phyloP scores from a whole-genome alignment of 2,888 invertebrate species.

The Agrotis puta region DNA sequence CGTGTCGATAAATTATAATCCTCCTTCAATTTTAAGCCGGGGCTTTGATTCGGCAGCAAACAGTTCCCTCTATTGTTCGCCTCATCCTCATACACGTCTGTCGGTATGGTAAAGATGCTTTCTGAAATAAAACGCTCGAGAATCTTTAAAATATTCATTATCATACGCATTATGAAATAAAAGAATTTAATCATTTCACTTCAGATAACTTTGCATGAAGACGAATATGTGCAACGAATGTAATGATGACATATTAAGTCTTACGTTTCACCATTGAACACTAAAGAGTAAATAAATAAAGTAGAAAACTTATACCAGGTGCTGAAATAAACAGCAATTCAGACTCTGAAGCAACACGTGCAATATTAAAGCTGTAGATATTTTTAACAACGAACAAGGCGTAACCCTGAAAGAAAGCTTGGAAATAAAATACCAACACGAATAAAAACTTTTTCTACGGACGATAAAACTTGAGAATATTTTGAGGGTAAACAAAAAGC shows the following conservation, averaged over 20 bases:
- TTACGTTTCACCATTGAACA: no score
- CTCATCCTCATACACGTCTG: slow-evolving; percentile 18
- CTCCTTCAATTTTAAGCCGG: slow-evolving; percentile 61
- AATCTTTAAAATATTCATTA: slow-evolving; percentile 28
- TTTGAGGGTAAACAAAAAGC: slow-evolving; percentile 70
- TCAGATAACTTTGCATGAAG: slow-evolving; percentile 45
- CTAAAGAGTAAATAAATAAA: no score
- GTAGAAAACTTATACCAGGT: not conserved
- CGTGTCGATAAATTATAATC: slow-evolving; percentile 65
- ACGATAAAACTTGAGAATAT: slow-evolving; percentile 64
- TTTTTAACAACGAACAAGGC: slow-evolving; percentile 34
- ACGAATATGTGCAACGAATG: not conserved
- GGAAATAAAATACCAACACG: slow-evolving; percentile 58
- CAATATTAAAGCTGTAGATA: slow-evolving; percentile 22
- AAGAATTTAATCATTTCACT: slow-evolving; percentile 26
- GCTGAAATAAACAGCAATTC: slow-evolving; percentile 5
- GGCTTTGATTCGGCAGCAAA: slow-evolving; percentile 49
- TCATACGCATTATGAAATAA: slow-evolving; percentile 2
- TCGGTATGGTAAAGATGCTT: slow-evolving; percentile 15
- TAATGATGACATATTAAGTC: no score
- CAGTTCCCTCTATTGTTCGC: slow-evolving; percentile 43
- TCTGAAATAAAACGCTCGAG: slow-evolving; percentile 15
- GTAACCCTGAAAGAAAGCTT: slow-evolving; percentile 27
- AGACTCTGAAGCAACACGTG: slow-evolving; percentile 16
- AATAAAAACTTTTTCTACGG: slow-evolving; percentile 54